Evolutionary conservation across 2,888 invertebrate species (phyloP).

Genomic region (Amblyjoppa fuscipennis): DNA sequence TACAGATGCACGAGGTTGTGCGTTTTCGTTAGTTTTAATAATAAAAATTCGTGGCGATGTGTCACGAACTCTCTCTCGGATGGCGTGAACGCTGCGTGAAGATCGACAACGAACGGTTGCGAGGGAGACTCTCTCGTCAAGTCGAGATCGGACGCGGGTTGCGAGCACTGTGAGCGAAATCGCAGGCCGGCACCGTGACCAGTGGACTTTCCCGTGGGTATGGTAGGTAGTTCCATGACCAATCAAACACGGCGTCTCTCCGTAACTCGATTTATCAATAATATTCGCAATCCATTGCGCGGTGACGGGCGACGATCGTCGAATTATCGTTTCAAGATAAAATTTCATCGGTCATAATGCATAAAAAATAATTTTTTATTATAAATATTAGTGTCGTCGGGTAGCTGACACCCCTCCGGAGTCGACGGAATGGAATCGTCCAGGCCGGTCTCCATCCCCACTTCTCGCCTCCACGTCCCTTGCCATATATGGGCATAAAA

Average conservation of each 20-base stretch:
- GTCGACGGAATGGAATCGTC: constrained; percentile 80
- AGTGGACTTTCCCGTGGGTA: constrained; percentile 78
- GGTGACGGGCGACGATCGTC: not conserved
- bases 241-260: not conserved
- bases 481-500: constrained; percentile 94
- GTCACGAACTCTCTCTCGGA: constrained; percentile 49
- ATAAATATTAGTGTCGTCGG: constrained; percentile 23
- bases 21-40: constrained; percentile 17
- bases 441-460: constrained; percentile 85
- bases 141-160: constrained; percentile 77
- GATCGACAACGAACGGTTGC: constrained; percentile 65
- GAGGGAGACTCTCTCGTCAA: constrained; percentile 62
- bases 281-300: not conserved
- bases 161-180: constrained; percentile 81
- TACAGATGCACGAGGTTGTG: constrained; percentile 43
- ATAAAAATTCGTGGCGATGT: constrained; percentile 31
- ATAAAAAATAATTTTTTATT: constrained; percentile 28
- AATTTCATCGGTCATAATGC: not conserved
- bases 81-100: constrained; percentile 40
- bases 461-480: constrained; percentile 88
- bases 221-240: constrained; percentile 58
- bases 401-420: constrained; percentile 71
- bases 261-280: not conserved
- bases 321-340: not conserved
- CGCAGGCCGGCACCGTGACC: constrained; percentile 77